Evolutionary conservation across 2,888 invertebrate species (phyloP).

Genomic region (Resseliella maxima): DNA sequence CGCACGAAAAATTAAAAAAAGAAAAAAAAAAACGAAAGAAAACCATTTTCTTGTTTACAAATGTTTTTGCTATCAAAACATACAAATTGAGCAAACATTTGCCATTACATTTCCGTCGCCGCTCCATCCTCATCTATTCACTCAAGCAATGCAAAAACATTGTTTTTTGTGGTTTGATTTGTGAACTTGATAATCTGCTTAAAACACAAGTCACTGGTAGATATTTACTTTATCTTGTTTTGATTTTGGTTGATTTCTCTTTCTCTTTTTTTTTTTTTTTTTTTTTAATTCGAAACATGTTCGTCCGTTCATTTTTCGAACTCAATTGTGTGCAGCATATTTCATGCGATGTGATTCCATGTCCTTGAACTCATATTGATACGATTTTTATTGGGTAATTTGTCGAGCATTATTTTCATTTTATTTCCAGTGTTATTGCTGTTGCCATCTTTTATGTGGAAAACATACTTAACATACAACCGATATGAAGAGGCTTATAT

Average conservation of each 20-base stretch:
- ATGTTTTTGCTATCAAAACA: slow-evolving; percentile 22
- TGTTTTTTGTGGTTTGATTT: no score
- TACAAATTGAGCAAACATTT: neutral
- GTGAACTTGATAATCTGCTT: neutral
- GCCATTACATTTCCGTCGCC: neutral
- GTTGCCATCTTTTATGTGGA: no score
- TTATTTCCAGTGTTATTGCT: slow-evolving; percentile 13
- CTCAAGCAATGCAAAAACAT: no score
- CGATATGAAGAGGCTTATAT: neutral
- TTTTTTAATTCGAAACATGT: neutral
- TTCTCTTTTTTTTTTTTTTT: neutral
- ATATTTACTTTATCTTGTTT: neutral
- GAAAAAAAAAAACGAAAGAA: neutral
- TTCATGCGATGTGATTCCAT: neutral
- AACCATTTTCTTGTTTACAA: neutral
- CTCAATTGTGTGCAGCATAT: neutral
- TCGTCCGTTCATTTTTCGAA: neutral
- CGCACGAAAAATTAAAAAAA: no score
- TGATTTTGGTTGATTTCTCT: neutral
- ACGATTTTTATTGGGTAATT: slow-evolving; percentile 17
- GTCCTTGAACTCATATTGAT: neutral
- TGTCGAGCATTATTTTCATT: slow-evolving; percentile 5
- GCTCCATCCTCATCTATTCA: neutral
- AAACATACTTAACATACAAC: no score
- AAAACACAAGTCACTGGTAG: neutral